Percentiles rank a stretch among this genome's conserved stretches.
Evolutionary conservation across 2,797 vertebrate genomes (phyloP).

Genomic region (Chromobotia macracanthus): DNA sequence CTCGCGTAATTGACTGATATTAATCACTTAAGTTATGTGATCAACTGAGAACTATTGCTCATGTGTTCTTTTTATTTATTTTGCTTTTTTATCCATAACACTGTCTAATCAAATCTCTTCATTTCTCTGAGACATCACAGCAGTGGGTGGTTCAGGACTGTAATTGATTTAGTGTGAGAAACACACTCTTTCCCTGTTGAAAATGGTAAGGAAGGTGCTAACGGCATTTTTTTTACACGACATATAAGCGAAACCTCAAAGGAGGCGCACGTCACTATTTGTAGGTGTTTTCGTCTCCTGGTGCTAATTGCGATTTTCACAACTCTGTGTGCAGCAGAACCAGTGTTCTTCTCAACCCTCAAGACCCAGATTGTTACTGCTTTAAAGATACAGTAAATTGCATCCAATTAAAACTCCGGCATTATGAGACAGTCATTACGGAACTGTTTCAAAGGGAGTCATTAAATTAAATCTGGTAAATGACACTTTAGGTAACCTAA

Average conservation of each 20-base stretch:
- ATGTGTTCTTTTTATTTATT: not conserved
- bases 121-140: not conserved
- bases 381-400: conserved; percentile 36
- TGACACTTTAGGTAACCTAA: conserved; percentile 34
- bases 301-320: conserved; percentile 52
- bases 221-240: conserved; percentile 1
- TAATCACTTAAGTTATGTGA: not conserved
- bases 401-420: conserved; percentile 46
- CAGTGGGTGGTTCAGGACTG: not conserved
- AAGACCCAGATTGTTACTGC: conserved; percentile 13
- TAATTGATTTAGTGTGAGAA: conserved; percentile 39
- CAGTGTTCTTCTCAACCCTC: conserved; percentile 13
- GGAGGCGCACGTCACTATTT: conserved; percentile 16
- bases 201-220: conserved; percentile 29
- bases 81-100: not conserved
- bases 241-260: not conserved
- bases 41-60: not conserved
- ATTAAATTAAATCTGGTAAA: conserved; percentile 36
- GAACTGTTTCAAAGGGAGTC: conserved; percentile 24
- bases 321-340: conserved; percentile 38
- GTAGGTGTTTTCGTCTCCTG: conserved; percentile 23
- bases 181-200: conserved; percentile 20
- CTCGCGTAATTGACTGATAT: not conserved
- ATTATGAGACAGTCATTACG: conserved; percentile 39
- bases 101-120: not conserved